Evolutionary conservation across 2,797 vertebrate genomes (phyloP), one percentile per base, ranked within the genome.

Genomic region (Esox masquinongy): DNA sequence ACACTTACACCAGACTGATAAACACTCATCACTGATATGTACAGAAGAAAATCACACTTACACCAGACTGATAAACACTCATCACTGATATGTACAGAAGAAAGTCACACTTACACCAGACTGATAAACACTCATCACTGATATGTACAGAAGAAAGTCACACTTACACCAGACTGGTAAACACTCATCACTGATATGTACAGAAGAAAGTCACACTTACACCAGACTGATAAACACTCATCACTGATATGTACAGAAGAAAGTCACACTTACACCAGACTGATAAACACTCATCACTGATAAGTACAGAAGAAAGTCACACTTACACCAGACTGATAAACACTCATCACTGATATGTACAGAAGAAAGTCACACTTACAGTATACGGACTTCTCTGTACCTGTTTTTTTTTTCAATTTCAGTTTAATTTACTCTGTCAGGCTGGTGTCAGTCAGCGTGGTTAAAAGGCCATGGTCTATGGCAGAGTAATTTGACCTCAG

Each of bases 401-500:
- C 6, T 1, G 1, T 4, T 47, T 47, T 8, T 47, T 47, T 47
- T 14, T 47, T 14, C 9, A 4, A 47, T 47, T 47, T 47, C 43
- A 47, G 43, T 59, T 59, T 59, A 8, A 59, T 59, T 56, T 22
- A 64, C 67, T 50, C 14, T 74, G 19, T 73, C 49, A 59, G 2
- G 17, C 17, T 11, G 19, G 31, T 36, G 59, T 61, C 50, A n/a
- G 63, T 72, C 78, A 59, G 39, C 24, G 51, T 75, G 74, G 59
- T 61, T 74, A 31, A 78, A 80, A 82, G 80, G 82, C 75, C 74
- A 70, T 71, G 59, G 24, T 77, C 74, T 75, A 77, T 73, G 61
- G 85, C 77, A 72, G 79, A 90, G 89, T 84, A 83, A 73, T 89
- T 86, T 91, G 86, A 90, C 86, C 87, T 74, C 74, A 1, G 17